These are phyloP conservation scores for Calameuta filiformis DNA, from an alignment of 2,888 invertebrate species.

Conservation along the genomic window DNA sequence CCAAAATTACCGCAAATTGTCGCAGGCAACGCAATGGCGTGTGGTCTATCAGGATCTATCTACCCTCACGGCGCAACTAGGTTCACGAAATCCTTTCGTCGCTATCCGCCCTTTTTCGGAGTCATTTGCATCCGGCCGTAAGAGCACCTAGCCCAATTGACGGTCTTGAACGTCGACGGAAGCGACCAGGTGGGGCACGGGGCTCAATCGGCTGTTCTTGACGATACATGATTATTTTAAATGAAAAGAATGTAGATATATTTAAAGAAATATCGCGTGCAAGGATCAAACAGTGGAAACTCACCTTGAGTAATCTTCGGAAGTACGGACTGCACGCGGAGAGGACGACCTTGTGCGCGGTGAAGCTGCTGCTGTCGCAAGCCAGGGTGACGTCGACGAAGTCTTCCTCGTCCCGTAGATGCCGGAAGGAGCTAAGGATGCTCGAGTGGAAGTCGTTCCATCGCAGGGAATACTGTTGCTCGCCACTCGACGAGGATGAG, in stretches of 20 bases:
- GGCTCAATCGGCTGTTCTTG: background rate
- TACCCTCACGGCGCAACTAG: conserved; percentile 10
- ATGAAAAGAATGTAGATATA: background rate
- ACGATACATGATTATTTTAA: background rate
- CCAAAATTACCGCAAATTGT: conserved; percentile 26
- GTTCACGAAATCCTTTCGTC: conserved; percentile 11
- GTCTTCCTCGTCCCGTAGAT: conserved; percentile 89
- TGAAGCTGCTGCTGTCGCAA: conserved; percentile 89
- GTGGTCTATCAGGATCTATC: conserved; percentile 31
- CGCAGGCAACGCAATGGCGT: conserved; percentile 21
- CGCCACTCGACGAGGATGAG: conserved; percentile 67
- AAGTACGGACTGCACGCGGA: conserved; percentile 96
- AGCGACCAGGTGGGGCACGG: background rate
- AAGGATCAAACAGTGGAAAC: conserved; percentile 13
- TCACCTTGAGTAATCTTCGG: conserved; percentile 81
- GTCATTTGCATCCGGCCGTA: background rate
- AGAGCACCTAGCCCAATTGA: background rate
- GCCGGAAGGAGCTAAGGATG: conserved; percentile 89
- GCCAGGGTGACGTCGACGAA: conserved; percentile 94
- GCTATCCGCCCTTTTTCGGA: conserved; percentile 1
- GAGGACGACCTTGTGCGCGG: conserved; percentile 90
- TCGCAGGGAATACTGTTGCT: conserved; percentile 91
- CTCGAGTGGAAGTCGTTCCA: conserved; percentile 96
- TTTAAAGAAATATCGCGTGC: background rate
- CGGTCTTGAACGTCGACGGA: background rate